Evolutionary conservation across 2,888 invertebrate species (phyloP), one percentile per base, ranked within the genome.

Genomic region (Neoitamus cyanurus): DNA sequence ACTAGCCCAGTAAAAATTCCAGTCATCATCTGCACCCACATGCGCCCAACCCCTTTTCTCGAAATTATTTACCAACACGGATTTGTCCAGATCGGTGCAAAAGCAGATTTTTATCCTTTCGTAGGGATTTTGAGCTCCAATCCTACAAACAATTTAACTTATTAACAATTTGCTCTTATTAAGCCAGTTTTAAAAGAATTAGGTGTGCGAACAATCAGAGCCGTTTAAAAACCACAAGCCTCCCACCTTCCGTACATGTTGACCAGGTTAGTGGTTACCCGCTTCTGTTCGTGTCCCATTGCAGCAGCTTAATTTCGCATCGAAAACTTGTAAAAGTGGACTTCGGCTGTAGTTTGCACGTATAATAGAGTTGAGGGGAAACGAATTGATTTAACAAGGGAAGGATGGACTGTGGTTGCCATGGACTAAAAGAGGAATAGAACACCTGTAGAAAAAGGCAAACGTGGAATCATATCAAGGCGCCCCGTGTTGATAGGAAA

Each of bases 1-100:
- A 85, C 96, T 96, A 2, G 98, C 96, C 98, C 98, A 98, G 90
- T 98, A 98, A 89, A 98, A 95, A 90, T 98, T 97, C 98, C 98
- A 98, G 88, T 98, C 97, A 89, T 97, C 98, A 87, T 98, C 97
- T 0, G 96, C 95, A 0, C 94, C 94, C 0, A 97, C 98, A 85
- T 90, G 89, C 1, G 93, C 91, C 98, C 98, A 98, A 11, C 97
- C 97, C 83, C 98, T 93, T 88, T 97, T 96, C 88, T 98, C 97
- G 89, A 98, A 98, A 91, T 97, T 98, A 88, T 95, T 96, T 80
- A 97, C 94, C 84, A 98, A 94, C 9, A 98, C 98, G 28, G 97
- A 98, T 91, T 98, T 98, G 89, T 98, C 98, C 89, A 97, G 93
- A 91, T 91, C 91, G 36, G 91, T 91, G 86, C 91, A 91, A 85